A percentile compares a stretch with the other conserved stretches of the same genome.
phyloP scores from a whole-genome alignment of 2,888 invertebrate genomes.

The Tenodera sinensis region DNA sequence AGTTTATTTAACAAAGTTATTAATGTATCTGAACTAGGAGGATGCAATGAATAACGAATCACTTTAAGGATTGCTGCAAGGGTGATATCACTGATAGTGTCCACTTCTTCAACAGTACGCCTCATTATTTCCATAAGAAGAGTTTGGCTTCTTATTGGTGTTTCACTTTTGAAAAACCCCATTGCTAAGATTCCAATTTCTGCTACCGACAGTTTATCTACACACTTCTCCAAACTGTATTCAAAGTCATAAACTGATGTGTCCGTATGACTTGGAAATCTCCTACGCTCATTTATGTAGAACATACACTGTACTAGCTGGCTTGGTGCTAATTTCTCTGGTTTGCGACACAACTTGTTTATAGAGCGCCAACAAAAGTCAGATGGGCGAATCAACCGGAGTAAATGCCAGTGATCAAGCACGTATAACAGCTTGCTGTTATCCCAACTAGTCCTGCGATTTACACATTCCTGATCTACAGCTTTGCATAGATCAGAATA shows the following conservation, averaged over 20 bases:
- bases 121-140: constrained; percentile 52
- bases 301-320: constrained; percentile 67
- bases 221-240: constrained; percentile 49
- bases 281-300: constrained; percentile 58
- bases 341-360: constrained; percentile 54
- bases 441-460: constrained; percentile 50
- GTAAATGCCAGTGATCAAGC: constrained; percentile 61
- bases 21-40: constrained; percentile 47
- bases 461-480: constrained; percentile 61
- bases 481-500: constrained; percentile 63
- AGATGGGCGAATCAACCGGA: constrained; percentile 53
- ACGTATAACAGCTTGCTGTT: constrained; percentile 54
- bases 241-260: constrained; percentile 65
- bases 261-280: constrained; percentile 41
- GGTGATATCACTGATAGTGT: constrained; percentile 59
- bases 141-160: constrained; percentile 53
- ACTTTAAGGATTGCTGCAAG: constrained; percentile 64
- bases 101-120: constrained; percentile 50
- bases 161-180: constrained; percentile 75
- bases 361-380: constrained; percentile 55
- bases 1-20: constrained; percentile 53
- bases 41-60: constrained; percentile 55
- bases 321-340: constrained; percentile 55
- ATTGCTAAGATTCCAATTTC: constrained; percentile 69
- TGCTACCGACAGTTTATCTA: constrained; percentile 56